Percentiles rank a stretch among this genome's conserved stretches.
Conservation (phyloP, 2,113 vertebrate species). For the Mystacornis crossleyi region DNA sequence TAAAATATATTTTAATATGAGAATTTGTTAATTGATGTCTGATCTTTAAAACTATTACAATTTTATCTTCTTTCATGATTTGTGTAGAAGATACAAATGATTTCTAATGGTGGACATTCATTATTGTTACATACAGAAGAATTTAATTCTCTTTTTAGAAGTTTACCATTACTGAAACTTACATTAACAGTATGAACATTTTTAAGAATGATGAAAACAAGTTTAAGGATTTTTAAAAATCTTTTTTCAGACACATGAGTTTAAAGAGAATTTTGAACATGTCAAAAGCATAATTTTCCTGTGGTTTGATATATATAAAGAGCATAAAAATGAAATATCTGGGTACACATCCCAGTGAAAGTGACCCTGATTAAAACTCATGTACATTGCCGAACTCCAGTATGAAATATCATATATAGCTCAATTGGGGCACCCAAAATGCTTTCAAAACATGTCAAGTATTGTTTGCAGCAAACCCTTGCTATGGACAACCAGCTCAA, state of each 20-base stretch:
- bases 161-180: neutral
- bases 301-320: neutral
- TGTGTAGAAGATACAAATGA: neutral
- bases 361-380: neutral
- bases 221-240: rapidly evolving
- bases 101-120: neutral
- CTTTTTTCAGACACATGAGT: neutral
- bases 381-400: neutral
- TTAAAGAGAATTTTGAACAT: neutral
- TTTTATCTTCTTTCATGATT: neutral
- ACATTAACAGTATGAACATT: neutral
- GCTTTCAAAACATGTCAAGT: neutral
- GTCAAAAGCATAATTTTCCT: neutral
- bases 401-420: neutral
- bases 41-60: neutral
- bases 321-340: neutral
- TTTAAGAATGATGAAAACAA: neutral
- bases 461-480: neutral
- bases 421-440: neutral
- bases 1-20: neutral
- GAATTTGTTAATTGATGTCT: neutral
- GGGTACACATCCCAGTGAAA: neutral
- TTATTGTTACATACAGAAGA: neutral
- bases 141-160: neutral
- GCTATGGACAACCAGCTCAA: neutral